Percentiles rank a stretch among this genome's conserved stretches.
These are phyloP conservation scores for Notarius lentiginosus DNA, from an alignment of 2,113 vertebrate genomes.

Conservation along the genomic window DNA sequence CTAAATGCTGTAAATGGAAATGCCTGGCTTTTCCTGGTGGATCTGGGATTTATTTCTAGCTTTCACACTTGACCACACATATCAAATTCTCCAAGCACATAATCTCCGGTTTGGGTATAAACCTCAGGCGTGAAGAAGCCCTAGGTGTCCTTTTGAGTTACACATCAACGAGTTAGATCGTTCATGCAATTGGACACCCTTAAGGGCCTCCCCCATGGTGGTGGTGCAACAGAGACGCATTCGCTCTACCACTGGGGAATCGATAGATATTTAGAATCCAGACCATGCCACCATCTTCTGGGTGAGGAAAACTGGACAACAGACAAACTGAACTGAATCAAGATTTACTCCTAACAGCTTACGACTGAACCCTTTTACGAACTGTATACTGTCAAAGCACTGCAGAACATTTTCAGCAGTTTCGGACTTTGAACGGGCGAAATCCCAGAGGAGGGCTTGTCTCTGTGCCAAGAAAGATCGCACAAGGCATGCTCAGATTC, in stretches of 20 bases:
- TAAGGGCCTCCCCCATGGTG: too few species aligned
- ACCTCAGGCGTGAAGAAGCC: not conserved
- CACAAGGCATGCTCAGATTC: not conserved
- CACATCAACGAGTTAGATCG: not conserved
- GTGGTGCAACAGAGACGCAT: too few species aligned
- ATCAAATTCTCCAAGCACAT: not conserved
- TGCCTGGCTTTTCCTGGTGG: not conserved
- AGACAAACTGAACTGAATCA: not conserved
- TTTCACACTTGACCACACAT: not conserved
- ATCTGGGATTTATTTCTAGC: not conserved
- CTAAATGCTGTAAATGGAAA: not conserved
- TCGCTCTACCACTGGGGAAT: too few species aligned
- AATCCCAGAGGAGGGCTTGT: not conserved
- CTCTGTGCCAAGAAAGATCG: not conserved
- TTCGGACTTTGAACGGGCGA: not conserved
- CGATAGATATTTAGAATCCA: too few species aligned
- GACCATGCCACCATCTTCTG: too few species aligned
- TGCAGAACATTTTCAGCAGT: not conserved
- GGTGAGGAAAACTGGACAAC: too few species aligned
- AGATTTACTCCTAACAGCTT: not conserved
- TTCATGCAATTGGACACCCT: not conserved
- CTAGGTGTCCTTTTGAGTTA: not conserved
- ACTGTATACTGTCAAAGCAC: not conserved
- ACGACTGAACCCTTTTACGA: not conserved
- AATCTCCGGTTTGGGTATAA: not conserved